phyloP scores from a whole-genome alignment of 1,140 invertebrate species.

The Drosophila nannoptera region DNA sequence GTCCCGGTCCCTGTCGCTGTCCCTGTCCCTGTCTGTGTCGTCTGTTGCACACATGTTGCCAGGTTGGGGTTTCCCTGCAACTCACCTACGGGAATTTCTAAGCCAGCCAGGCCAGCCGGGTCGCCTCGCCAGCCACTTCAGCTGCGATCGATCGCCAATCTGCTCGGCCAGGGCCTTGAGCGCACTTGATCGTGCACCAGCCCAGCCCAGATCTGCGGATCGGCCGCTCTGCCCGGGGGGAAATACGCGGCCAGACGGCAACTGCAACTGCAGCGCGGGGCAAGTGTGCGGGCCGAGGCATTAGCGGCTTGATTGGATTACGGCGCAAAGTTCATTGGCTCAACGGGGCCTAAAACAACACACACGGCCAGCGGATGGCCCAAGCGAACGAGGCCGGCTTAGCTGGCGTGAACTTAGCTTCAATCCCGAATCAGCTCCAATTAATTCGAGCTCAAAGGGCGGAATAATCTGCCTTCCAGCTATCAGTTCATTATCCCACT shows the following conservation, averaged over 20 bases:
- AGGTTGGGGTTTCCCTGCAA: slow-evolving; percentile 60
- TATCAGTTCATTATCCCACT: too few species aligned
- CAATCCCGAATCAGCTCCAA: too few species aligned
- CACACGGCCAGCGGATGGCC: not conserved
- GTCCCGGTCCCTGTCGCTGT: not conserved
- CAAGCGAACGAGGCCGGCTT: too few species aligned
- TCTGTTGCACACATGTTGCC: slow-evolving; percentile 70
- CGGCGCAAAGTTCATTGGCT: slow-evolving; percentile 41
- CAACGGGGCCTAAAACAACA: slow-evolving; percentile 27
- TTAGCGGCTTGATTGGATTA: slow-evolving; percentile 47
- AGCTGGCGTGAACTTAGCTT: too few species aligned
- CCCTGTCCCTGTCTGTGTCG: not conserved
- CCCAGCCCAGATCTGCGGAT: slow-evolving; percentile 15
- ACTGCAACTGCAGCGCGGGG: not conserved
- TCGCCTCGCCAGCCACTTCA: slow-evolving; percentile 13
- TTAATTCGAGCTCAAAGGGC: too few species aligned
- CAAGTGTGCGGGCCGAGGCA: slow-evolving; percentile 23
- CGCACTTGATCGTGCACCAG: slow-evolving; percentile 13
- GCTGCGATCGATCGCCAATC: slow-evolving; percentile 23
- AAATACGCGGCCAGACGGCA: slow-evolving; percentile 43
- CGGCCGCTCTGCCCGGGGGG: slow-evolving; percentile 23
- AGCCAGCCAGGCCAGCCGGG: slow-evolving; percentile 35
- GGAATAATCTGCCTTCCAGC: too few species aligned
- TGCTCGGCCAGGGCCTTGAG: slow-evolving; percentile 28
- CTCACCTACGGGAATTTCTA: slow-evolving; percentile 67